Evolutionary conservation across 2,797 vertebrate genomes (phyloP), one percentile per base, ranked within the genome.

Genomic region (Pogoniulus pusillus): DNA sequence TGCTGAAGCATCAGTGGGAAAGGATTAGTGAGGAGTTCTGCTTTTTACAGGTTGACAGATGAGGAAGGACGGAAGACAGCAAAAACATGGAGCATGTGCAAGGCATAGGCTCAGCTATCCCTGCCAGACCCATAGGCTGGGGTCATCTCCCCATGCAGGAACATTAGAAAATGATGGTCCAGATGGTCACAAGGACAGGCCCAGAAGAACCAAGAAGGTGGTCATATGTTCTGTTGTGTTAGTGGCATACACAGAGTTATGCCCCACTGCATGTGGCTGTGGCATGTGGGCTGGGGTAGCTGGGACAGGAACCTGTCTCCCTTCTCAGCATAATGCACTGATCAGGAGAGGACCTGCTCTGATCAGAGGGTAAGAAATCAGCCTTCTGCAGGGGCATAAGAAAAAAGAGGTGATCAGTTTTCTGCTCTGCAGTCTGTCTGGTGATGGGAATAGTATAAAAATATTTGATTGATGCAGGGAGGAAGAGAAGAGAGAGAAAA

Each of bases 241-340:
- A 64, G 41, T 18, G 39, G 30, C 69, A 68, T 7, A 13, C 32
- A 71, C 18, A n/a, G 4, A 5, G 57, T 45, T 79, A 76, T 45
- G 30, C 6, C 29, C 7, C 32, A 12, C 19, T 29, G 5, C 1
- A 2, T 30, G 24, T 3, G 7, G 39, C 49, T 64, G 45, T 0
- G 4, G 64, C 39, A 43, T 64, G 45, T 0, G 3, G 64, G 8
- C 12, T 72, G 62, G 23, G 71, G 26, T 26, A 85, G 41, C 39
- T 69, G 59, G 39, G 20, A 22, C 55, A 87, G 41, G 7, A 51
- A 72, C 0, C 0, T 3, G 55, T 58, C n/a, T 69, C 58, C 47
- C 11, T 4, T 15, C 23, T 62, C 0, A 0, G 22, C 4, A 3
- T 11, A 66, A 59, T 5, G 2, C 27, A 65, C 10, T 1, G 2